A percentile compares a stretch with the other conserved stretches of the same genome.
Evolutionary conservation across 2,888 invertebrate species (phyloP).

Genomic region (Agelastica alni): DNA sequence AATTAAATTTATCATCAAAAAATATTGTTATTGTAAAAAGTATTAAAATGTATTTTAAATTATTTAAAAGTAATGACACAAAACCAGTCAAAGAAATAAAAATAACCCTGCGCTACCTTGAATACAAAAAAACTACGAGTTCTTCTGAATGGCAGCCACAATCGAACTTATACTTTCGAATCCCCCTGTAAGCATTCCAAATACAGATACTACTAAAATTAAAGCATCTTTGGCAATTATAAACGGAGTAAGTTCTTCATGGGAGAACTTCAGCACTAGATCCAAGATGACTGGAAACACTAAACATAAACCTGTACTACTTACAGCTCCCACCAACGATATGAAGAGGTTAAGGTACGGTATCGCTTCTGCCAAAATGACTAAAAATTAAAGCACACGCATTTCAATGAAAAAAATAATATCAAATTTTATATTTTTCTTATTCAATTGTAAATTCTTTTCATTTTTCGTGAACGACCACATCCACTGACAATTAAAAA

Average conservation of each 20-base stretch:
- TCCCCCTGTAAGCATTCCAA: slow-evolving; percentile 76
- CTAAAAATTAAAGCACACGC: slow-evolving; percentile 64
- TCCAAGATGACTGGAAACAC: slow-evolving; percentile 89
- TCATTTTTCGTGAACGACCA: no score
- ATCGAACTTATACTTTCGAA: slow-evolving; percentile 73
- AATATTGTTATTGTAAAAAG: no score
- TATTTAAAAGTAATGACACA: no score
- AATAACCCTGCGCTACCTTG: no score
- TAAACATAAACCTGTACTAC: slow-evolving; percentile 84
- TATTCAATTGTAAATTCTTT: no score
- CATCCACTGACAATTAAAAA: no score
- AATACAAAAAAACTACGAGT: no score
- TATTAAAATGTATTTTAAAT: no score
- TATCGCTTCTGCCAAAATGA: slow-evolving; percentile 81
- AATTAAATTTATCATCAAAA: no score
- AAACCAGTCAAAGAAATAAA: no score
- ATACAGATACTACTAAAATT: slow-evolving; percentile 69
- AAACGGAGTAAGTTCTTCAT: slow-evolving; percentile 58
- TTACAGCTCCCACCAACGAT: slow-evolving; percentile 88
- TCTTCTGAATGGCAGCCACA: slow-evolving; percentile 5
- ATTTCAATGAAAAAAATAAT: no score
- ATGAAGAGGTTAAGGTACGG: slow-evolving; percentile 87
- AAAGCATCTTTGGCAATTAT: slow-evolving; percentile 63
- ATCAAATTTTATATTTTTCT: no score
- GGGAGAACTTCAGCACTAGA: slow-evolving; percentile 70